phyloP scores from a whole-genome alignment of 2,113 vertebrate species.

The Campylorhamphus procurvoides region DNA sequence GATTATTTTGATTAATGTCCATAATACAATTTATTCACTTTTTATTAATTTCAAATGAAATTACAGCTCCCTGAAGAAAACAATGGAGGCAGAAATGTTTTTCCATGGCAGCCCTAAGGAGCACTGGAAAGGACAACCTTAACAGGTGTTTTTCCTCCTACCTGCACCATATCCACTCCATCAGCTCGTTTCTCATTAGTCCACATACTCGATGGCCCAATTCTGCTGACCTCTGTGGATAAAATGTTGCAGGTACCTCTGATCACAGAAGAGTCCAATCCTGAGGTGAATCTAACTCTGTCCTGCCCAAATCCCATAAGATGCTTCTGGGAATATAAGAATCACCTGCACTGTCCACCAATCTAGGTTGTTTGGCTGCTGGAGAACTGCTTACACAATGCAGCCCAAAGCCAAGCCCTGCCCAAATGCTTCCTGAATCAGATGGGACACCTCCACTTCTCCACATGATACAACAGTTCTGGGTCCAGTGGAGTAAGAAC shows the following conservation, averaged over 20 bases:
- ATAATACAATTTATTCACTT: neutral
- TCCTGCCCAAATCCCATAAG: neutral
- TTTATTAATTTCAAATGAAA: neutral
- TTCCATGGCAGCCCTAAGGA: neutral
- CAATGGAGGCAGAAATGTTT: neutral
- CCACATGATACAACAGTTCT: neutral
- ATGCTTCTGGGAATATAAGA: neutral
- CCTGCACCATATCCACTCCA: neutral
- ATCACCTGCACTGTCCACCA: neutral
- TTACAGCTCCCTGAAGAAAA: conserved; percentile 28
- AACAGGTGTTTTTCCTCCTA: neutral
- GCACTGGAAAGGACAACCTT: neutral
- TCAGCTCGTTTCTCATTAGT: neutral
- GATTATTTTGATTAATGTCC: neutral
- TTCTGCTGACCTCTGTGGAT: neutral
- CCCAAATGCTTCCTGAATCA: neutral
- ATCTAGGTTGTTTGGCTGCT: neutral
- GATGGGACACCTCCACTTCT: neutral
- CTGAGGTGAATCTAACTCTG: neutral
- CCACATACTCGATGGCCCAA: neutral
- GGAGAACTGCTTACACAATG: neutral
- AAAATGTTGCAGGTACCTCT: neutral
- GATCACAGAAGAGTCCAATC: neutral
- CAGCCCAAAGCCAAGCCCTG: neutral
- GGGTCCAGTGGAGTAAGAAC: neutral